phyloP scores from a whole-genome alignment of 2,888 invertebrate species.

The Conops quadrifasciatus region DNA sequence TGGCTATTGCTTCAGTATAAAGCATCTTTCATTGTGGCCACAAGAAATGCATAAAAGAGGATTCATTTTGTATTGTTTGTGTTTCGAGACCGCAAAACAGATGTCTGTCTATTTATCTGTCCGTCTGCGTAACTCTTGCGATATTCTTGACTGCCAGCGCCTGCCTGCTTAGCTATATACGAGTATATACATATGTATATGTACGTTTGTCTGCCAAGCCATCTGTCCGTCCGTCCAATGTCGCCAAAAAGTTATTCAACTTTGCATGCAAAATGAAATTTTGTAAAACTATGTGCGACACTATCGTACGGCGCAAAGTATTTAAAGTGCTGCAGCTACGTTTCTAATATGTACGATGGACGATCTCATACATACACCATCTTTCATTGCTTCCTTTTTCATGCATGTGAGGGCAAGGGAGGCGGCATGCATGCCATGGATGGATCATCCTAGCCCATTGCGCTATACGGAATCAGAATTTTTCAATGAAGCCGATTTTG shows the following conservation, averaged over 20 bases:
- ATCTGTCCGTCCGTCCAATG: not conserved
- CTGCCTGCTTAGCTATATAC: not conserved
- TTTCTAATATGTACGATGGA: no score
- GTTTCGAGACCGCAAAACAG: slow-evolving; percentile 16
- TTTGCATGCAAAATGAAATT: slow-evolving; percentile 14
- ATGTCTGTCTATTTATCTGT: slow-evolving; percentile 22
- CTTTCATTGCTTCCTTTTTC: not conserved
- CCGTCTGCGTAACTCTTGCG: slow-evolving; percentile 6
- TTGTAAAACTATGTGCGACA: not conserved
- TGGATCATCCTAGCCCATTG: slow-evolving; percentile 7
- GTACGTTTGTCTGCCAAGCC: not conserved
- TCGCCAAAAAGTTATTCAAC: slow-evolving; percentile 37
- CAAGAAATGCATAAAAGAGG: not conserved
- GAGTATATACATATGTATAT: not conserved
- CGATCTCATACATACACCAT: not conserved
- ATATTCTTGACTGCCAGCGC: not conserved
- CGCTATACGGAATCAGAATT: not conserved
- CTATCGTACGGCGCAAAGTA: not conserved
- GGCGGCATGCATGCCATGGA: no score
- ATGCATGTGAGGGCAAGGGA: no score
- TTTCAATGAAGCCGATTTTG: slow-evolving; percentile 27
- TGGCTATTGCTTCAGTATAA: no score
- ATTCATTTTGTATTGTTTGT: no score
- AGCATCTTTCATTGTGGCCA: not conserved
- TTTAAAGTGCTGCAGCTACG: not conserved